Evolutionary conservation across 2,113 vertebrate species (phyloP).

Genomic region (Scytalopus superciliaris): DNA sequence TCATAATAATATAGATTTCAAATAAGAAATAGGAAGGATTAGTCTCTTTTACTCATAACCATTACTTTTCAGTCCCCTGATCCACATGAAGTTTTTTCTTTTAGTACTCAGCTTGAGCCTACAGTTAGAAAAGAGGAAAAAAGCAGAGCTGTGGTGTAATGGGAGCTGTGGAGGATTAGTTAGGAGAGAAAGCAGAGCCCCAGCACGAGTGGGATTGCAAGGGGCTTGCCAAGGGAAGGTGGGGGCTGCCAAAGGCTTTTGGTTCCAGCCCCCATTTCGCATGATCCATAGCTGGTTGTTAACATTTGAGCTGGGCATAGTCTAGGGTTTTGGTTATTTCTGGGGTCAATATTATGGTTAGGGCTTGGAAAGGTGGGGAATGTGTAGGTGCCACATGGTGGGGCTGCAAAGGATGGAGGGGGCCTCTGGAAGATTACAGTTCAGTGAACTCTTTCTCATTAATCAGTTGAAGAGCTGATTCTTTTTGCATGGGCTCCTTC

Average conservation of each 20-base stretch:
- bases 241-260: not conserved
- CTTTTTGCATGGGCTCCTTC: not conserved
- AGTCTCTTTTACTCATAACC: not conserved
- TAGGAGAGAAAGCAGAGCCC: not conserved
- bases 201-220: not conserved
- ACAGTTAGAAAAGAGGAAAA: not conserved
- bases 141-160: fast-evolving
- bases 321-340: not conserved
- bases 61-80: not conserved
- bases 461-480: not conserved
- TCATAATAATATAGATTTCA: not conserved
- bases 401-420: not conserved
- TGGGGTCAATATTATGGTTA: not conserved
- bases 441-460: fast-evolving
- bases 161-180: not conserved
- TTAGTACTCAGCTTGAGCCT: not conserved
- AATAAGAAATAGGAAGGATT: not conserved
- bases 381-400: not conserved
- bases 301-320: not conserved
- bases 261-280: not conserved
- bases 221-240: not conserved
- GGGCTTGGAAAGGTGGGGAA: not conserved
- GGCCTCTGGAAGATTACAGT: not conserved
- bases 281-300: not conserved
- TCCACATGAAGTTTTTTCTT: not conserved